Conservation (phyloP, 2,113 vertebrate species). For the Tretioscincus oriximinensis region DNA sequence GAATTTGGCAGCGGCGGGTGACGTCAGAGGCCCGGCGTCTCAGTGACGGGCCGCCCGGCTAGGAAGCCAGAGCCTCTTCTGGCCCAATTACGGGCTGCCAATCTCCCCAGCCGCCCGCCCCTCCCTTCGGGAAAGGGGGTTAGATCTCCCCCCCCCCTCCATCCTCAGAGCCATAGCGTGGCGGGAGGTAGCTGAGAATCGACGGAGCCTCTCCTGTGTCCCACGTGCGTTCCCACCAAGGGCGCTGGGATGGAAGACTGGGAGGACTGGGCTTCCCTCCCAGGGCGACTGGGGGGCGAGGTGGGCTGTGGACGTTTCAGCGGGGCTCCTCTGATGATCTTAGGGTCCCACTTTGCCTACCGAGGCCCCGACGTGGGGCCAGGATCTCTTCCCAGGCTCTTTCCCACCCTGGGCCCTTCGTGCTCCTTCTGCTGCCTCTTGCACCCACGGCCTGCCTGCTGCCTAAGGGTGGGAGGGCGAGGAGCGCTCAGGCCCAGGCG, state of each 20-base stretch:
- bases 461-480: not conserved
- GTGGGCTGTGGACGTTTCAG: no score
- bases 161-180: not conserved
- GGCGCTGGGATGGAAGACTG: not conserved
- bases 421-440: no score
- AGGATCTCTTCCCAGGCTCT: not conserved
- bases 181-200: not conserved
- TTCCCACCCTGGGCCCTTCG: not conserved
- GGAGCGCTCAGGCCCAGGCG: not conserved
- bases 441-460: no score
- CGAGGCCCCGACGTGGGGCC: not conserved
- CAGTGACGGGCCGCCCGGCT: slow-evolving; percentile 79
- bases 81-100: slow-evolving; percentile 81
- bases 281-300: no score
- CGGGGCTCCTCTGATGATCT: no score
- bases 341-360: no score
- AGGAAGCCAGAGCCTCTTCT: slow-evolving; percentile 65
- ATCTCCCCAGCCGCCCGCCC: slow-evolving; percentile 60
- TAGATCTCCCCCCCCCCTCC: no score
- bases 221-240: not conserved
- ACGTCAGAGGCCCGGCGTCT: slow-evolving; percentile 89
- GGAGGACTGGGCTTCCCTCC: not conserved
- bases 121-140: slow-evolving; percentile 21
- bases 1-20: slow-evolving; percentile 76
- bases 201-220: no score